These are phyloP conservation scores for Callipepla californica DNA, from an alignment of 2,113 vertebrate genomes.

Conservation along the genomic window DNA sequence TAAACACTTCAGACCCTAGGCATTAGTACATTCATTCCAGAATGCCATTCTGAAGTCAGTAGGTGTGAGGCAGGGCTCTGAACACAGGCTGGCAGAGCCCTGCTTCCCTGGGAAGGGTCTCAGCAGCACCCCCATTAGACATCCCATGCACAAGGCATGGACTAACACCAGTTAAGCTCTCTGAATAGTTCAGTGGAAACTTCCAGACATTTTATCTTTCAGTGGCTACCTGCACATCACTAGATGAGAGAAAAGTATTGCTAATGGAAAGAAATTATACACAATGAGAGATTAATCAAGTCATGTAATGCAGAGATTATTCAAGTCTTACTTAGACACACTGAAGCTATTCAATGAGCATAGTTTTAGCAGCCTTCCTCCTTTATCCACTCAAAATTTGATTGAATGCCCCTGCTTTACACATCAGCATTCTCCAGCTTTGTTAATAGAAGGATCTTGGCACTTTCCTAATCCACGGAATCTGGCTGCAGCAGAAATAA, in stretches of 20 bases:
- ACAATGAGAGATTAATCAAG: background rate
- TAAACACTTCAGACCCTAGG: background rate
- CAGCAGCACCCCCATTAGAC: background rate
- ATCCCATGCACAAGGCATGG: background rate
- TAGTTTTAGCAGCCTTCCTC: background rate
- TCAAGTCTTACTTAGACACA: background rate
- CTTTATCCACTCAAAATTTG: background rate
- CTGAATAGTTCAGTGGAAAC: background rate
- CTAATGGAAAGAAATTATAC: background rate
- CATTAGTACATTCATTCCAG: background rate
- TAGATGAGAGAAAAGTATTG: background rate
- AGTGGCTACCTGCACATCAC: accelerated
- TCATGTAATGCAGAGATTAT: background rate
- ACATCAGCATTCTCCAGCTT: background rate
- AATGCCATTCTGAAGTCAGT: background rate
- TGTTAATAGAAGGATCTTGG: background rate
- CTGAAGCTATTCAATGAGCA: background rate
- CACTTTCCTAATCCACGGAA: background rate
- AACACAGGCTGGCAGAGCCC: accelerated
- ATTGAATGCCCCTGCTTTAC: background rate
- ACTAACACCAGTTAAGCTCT: background rate
- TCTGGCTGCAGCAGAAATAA: background rate
- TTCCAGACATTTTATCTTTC: background rate
- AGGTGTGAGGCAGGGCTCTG: background rate
- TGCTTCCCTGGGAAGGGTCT: background rate